A percentile compares a stretch with the other conserved stretches of the same genome.
Evolutionary conservation across 2,113 vertebrate genomes (phyloP).

Genomic region (Pomatostomus ruficeps): DNA sequence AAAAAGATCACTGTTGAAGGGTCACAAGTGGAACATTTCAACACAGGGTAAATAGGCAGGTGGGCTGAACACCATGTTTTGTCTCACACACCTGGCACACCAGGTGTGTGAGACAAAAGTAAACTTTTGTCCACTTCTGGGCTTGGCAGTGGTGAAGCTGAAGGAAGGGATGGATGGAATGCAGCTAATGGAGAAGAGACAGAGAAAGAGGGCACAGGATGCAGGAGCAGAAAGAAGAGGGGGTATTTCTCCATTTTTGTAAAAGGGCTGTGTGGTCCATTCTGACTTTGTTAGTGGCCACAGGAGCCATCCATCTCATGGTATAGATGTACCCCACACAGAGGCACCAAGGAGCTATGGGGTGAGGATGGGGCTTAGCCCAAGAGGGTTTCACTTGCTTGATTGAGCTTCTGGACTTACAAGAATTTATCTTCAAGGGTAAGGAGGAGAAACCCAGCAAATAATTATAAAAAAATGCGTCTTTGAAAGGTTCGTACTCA

Average conservation of each 20-base stretch:
- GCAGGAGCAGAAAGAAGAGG: background rate
- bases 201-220: background rate
- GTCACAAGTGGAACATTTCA: background rate
- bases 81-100: no score
- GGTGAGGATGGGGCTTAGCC: background rate
- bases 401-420: background rate
- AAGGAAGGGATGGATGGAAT: background rate
- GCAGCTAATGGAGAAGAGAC: background rate
- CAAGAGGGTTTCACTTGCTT: background rate
- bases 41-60: background rate
- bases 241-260: background rate
- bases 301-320: background rate
- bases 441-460: background rate
- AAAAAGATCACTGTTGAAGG: background rate
- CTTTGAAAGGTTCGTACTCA: background rate
- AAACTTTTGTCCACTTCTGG: background rate
- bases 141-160: background rate
- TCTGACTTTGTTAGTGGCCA: background rate
- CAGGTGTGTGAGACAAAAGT: background rate
- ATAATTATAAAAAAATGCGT: background rate
- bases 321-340: rapidly evolving
- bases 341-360: background rate
- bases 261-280: background rate
- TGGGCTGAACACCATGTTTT: background rate
- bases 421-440: background rate